These are phyloP conservation scores for Phylloscopus trochiloides DNA, from an alignment of 2,113 vertebrate species.

Conservation along the genomic window DNA sequence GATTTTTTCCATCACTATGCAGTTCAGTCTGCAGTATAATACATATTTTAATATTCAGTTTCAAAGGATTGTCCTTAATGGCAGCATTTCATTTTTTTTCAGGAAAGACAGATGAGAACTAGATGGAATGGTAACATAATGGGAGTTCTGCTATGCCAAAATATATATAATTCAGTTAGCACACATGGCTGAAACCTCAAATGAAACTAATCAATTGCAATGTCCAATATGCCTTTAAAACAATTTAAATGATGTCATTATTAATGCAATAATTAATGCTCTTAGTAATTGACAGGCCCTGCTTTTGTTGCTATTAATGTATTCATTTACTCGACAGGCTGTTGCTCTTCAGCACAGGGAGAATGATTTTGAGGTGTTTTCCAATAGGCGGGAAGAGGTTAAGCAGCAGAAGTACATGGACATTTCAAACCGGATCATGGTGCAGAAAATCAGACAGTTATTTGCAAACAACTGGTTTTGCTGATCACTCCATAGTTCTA, in stretches of 20 bases:
- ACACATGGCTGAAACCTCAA: slow-evolving; percentile 46
- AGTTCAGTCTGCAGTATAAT: neutral
- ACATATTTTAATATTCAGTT: slow-evolving; percentile 1
- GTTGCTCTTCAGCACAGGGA: neutral
- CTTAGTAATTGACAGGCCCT: slow-evolving; percentile 45
- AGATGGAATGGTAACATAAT: neutral
- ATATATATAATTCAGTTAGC: slow-evolving; percentile 7
- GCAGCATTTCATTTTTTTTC: neutral
- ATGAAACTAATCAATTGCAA: slow-evolving; percentile 61
- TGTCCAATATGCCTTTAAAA: slow-evolving; percentile 62
- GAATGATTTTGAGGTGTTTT: neutral
- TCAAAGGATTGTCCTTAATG: neutral
- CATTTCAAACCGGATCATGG: neutral
- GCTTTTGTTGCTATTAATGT: slow-evolving; percentile 39
- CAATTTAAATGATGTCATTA: slow-evolving; percentile 48
- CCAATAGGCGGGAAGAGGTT: neutral
- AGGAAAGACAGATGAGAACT: slow-evolving; percentile 10
- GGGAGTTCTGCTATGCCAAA: neutral
- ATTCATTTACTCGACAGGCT: neutral
- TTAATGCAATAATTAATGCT: slow-evolving; percentile 66
- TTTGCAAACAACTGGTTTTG: neutral
- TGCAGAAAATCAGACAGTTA: neutral
- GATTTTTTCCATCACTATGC: neutral
- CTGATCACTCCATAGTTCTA: neutral
- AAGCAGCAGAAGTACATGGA: neutral